These are phyloP conservation scores for Therioaphis trifolii DNA, from an alignment of 2,888 invertebrate species.

Conservation along the genomic window DNA sequence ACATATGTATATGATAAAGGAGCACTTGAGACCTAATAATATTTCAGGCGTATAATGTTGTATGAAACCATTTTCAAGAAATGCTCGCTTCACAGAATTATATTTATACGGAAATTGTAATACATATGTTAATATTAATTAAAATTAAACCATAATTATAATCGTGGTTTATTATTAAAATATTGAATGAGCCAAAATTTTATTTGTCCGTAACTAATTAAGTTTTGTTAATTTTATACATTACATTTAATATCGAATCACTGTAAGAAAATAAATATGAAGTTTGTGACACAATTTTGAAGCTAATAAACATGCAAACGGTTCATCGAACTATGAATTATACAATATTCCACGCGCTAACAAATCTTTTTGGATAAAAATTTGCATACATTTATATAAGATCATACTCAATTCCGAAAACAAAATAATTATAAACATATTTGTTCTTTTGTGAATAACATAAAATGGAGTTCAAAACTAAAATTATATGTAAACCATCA, in stretches of 20 bases:
- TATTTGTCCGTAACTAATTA: background rate
- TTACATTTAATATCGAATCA: constrained; percentile 8
- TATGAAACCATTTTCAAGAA: constrained; percentile 6
- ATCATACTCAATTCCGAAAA: background rate
- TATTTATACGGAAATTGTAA: background rate
- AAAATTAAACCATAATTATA: background rate
- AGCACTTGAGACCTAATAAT: background rate
- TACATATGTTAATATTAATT: background rate
- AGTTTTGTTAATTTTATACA: background rate
- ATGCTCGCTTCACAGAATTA: constrained; percentile 17
- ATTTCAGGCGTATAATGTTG: background rate
- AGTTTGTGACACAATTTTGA: background rate
- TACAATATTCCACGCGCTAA: background rate
- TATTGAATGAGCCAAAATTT: background rate
- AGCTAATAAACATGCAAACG: background rate
- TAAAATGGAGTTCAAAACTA: background rate
- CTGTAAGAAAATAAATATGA: background rate
- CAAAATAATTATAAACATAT: background rate
- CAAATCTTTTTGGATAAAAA: background rate
- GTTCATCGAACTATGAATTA: background rate
- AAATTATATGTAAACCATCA: background rate
- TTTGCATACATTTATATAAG: background rate
- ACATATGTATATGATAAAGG: background rate
- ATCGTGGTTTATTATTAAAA: background rate
- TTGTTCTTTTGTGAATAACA: background rate